Base-by-base conservation (phyloP, 1,140 invertebrate genomes). In the Teleopsis dalmanni region DNA sequence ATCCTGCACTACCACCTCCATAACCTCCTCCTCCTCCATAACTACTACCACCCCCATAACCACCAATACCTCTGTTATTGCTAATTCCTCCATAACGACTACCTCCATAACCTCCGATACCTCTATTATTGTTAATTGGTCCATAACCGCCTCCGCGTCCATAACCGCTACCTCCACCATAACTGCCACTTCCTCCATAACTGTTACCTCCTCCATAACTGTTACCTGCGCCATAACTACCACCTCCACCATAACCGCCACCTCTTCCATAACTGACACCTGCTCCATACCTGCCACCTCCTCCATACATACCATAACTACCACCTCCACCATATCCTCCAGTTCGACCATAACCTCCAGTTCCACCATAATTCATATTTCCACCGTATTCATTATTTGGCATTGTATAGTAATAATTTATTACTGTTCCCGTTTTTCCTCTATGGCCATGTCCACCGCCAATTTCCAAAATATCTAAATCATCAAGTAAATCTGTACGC, bases 311-410 rank as follows among this genome's bases (percentile, higher is more conserved):
- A 19, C 51, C 57, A 19, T 36, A 36, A 10, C 34, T 14, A 36
- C 37, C 14, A 16, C 34, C 34, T 6, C 34, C 7, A 10, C 37
- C 37, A 47, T 26, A 37, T 35, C 45, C 13, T 14, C 19, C 11
- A 18, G 23, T 9, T 34, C 35, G 2, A 18, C 56, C 53, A 25
- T 60, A 57, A 47, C 52, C 56, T 18, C 51, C 57, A 19, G 55
- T 26, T 65, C 60, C 18, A 62, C 48, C 7, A 65, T 51, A 9
- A n/a, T n/a, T n/a, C n/a, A n/a, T n/a, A n/a, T n/a, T n/a, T n/a
- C n/a, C n/a, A n/a, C n/a, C n/a, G n/a, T n/a, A n/a, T n/a, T n/a
- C n/a, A n/a, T n/a, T n/a, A n/a, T n/a, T n/a, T n/a, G n/a, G n/a
- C n/a, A n/a, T n/a, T n/a, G n/a, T n/a, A n/a, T n/a, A 62, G 44